Conservation (phyloP, 2,797 vertebrate genomes). For the Pithecia hirsuta region DNA sequence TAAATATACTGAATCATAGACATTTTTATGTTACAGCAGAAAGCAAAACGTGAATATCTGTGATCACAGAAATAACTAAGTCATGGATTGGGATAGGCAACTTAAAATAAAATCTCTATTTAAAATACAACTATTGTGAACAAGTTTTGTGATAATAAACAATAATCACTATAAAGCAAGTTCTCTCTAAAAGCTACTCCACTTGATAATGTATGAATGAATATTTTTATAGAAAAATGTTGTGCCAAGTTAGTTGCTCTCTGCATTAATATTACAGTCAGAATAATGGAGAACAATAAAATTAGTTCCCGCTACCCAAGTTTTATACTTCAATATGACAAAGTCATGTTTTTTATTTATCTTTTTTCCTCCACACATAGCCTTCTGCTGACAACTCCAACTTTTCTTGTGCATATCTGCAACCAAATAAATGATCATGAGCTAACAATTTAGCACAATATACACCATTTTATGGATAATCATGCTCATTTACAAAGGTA, state of each 20-base stretch:
- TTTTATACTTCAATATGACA: conserved; percentile 75
- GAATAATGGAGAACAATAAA: conserved; percentile 74
- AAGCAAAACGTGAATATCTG: not conserved
- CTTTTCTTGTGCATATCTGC: conserved; percentile 67
- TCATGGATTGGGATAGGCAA: not conserved
- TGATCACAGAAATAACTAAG: not conserved
- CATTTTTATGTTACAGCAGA: not conserved
- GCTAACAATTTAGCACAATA: conserved; percentile 58
- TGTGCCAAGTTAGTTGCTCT: conserved; percentile 52
- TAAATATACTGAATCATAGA: not conserved
- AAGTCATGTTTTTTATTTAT: conserved; percentile 76
- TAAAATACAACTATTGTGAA: conserved; percentile 39
- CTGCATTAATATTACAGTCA: conserved; percentile 76
- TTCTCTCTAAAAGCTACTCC: conserved; percentile 70
- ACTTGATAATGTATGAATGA: conserved; percentile 58
- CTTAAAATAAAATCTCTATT: conserved; percentile 29
- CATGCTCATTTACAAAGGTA: conserved; percentile 54
- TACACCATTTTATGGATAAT: conserved; percentile 21
- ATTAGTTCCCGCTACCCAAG: conserved; percentile 58
- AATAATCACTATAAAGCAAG: conserved; percentile 68
- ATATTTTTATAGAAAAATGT: conserved; percentile 64
- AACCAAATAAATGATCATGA: conserved; percentile 55
- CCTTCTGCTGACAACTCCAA: conserved; percentile 55
- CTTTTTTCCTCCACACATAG: conserved; percentile 55
- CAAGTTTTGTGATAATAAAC: conserved; percentile 59